Percentiles rank a stretch among this genome's conserved stretches.
Evolutionary conservation across 2,113 vertebrate genomes (phyloP).

Genomic region (Phyllostomus hastatus): DNA sequence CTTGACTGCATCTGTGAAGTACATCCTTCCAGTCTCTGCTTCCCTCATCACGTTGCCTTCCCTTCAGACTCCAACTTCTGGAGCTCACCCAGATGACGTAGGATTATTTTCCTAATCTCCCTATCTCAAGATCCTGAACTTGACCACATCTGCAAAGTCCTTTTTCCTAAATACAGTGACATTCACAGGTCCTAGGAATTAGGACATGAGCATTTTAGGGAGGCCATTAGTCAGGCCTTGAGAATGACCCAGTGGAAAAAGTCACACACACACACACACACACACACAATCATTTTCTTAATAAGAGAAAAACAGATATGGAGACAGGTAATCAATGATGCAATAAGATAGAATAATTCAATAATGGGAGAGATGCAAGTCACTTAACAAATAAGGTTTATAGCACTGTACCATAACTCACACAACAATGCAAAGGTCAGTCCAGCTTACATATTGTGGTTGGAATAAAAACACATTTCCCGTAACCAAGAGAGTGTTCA

Average conservation of each 20-base stretch:
- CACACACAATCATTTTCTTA: not conserved
- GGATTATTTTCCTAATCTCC: not conserved
- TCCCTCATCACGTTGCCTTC: not conserved
- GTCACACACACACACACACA: not conserved
- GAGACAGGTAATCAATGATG: not conserved
- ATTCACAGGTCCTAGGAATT: not conserved
- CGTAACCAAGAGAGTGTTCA: not conserved
- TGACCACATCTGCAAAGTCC: not conserved
- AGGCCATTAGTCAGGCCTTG: not conserved
- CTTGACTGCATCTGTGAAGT: not conserved
- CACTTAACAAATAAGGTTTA: not conserved
- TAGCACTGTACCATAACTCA: not conserved
- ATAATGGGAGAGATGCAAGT: not conserved
- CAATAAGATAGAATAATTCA: not conserved
- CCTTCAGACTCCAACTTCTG: not conserved
- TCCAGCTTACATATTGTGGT: not conserved
- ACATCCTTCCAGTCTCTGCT: not conserved
- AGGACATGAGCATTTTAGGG: not conserved
- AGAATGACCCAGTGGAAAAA: not conserved
- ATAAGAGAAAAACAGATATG: not conserved
- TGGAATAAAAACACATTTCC: not conserved
- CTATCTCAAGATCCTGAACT: not conserved
- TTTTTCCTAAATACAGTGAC: not conserved
- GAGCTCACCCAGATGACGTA: not conserved
- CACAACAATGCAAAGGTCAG: not conserved